Conservation (phyloP, 2,888 invertebrate species). For the Calliopum simillimum region DNA sequence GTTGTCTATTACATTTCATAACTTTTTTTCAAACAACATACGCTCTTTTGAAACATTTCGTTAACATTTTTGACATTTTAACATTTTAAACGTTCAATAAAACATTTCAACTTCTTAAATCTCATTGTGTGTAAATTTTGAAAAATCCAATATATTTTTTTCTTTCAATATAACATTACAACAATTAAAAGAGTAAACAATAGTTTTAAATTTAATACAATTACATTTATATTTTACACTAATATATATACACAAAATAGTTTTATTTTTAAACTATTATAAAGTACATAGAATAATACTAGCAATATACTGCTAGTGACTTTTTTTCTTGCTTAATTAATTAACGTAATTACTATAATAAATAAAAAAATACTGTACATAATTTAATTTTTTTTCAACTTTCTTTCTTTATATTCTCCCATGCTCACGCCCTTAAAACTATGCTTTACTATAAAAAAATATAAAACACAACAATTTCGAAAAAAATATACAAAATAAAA, state of each 20-base stretch:
- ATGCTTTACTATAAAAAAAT: conserved; percentile 16
- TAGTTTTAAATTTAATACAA: background rate
- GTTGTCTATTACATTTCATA: too few relatives aligned
- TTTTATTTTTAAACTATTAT: background rate
- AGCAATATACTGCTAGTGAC: background rate
- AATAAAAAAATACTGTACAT: conserved; percentile 22
- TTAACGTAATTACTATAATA: background rate
- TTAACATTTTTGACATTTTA: too few relatives aligned
- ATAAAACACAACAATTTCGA: background rate
- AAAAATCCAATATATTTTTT: too few relatives aligned
- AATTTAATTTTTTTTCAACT: conserved; percentile 17
- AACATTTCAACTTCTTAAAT: too few relatives aligned
- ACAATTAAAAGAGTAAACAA: too few relatives aligned
- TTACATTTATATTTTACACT: background rate
- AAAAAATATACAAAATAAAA: background rate
- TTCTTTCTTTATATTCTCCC: conserved; percentile 26
- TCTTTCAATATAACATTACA: too few relatives aligned
- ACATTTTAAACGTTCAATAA: too few relatives aligned
- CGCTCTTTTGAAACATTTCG: too few relatives aligned
- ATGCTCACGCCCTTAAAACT: conserved; percentile 25
- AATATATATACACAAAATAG: background rate
- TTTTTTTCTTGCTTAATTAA: background rate
- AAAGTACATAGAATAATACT: background rate
- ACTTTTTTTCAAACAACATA: too few relatives aligned
- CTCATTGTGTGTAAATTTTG: too few relatives aligned